phyloP scores from a whole-genome alignment of 2,113 vertebrate genomes.

The Terrapene triunguis region DNA sequence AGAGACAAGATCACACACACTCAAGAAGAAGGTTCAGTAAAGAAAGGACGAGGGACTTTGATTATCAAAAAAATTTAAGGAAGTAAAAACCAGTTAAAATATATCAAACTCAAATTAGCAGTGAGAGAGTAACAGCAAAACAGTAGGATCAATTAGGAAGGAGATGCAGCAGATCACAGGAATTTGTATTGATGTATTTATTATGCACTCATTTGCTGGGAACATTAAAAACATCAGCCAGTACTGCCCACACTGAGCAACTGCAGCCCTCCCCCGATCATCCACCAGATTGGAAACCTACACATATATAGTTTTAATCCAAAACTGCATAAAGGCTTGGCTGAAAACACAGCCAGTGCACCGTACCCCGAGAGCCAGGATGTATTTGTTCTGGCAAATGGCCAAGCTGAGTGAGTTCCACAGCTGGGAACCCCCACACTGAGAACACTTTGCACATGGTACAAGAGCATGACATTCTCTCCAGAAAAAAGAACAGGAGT shows the following conservation, averaged over 20 bases:
- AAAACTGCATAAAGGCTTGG: accelerated
- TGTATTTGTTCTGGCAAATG: neutral
- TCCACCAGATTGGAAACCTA: accelerated
- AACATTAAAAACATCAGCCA: neutral
- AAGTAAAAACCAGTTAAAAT: neutral
- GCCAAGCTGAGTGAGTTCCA: accelerated
- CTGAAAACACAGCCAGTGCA: neutral
- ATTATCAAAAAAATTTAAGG: neutral
- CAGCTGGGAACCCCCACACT: neutral
- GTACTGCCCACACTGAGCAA: accelerated
- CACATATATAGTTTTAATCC: neutral
- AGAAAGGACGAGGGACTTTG: neutral
- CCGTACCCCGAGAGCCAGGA: neutral
- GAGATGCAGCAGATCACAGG: accelerated
- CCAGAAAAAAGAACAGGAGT: too few species aligned
- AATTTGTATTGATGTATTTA: neutral
- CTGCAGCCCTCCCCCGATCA: neutral
- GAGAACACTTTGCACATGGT: neutral
- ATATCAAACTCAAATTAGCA: neutral
- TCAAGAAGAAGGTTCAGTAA: neutral
- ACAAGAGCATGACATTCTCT: neutral
- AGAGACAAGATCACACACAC: accelerated
- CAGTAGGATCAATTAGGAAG: neutral
- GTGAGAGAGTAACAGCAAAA: neutral
- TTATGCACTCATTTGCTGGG: neutral